These are phyloP conservation scores for Limnodromus scolopaceus DNA, from an alignment of 2,797 vertebrate genomes.

Conservation along the genomic window DNA sequence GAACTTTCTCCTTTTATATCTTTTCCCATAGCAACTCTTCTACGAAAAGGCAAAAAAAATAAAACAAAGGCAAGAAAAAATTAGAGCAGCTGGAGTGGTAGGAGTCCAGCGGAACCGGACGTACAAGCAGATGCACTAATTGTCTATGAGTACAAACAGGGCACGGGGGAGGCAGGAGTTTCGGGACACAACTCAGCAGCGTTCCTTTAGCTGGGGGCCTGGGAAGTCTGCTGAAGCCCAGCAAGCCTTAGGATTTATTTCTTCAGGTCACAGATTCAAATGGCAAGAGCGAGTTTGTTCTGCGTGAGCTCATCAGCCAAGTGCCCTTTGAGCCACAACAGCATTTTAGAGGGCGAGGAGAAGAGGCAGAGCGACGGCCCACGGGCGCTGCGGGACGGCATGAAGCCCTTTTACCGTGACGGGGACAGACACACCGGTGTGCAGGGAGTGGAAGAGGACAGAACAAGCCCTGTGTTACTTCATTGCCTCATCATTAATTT, in stretches of 20 bases:
- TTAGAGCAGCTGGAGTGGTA: background rate
- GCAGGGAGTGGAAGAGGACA: background rate
- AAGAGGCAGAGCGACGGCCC: background rate
- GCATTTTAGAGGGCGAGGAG: background rate
- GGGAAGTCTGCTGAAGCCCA: background rate
- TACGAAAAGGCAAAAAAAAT: background rate
- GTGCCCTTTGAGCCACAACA: background rate
- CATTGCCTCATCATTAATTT: background rate
- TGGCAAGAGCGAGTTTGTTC: background rate
- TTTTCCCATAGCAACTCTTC: background rate
- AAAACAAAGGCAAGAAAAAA: background rate
- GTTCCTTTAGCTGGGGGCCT: background rate
- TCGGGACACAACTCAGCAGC: background rate
- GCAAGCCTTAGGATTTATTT: constrained; percentile 26
- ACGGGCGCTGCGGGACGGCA: background rate
- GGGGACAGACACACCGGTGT: background rate
- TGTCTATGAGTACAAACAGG: background rate
- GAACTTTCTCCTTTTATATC: background rate
- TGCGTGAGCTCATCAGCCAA: background rate
- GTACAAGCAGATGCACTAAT: background rate
- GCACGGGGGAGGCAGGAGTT: background rate
- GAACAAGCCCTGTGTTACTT: background rate
- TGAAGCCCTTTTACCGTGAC: background rate
- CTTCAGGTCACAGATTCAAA: background rate
- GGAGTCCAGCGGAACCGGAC: background rate